Conservation (phyloP, 1,140 invertebrate species). For the Drosophila rhopaloa region DNA sequence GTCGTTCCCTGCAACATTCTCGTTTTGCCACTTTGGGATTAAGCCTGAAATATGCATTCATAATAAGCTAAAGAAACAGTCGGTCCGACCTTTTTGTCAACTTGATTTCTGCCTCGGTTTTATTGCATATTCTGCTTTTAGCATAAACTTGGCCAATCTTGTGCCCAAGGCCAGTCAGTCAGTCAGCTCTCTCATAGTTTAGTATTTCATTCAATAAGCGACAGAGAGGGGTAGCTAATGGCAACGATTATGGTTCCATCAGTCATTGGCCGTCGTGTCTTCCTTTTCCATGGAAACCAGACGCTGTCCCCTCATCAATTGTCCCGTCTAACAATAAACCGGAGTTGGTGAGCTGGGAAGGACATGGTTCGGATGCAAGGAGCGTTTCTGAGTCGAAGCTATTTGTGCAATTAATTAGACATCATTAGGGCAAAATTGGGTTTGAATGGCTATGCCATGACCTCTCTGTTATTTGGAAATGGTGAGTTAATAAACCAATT, state of each 20-base stretch:
- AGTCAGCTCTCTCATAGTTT: slow-evolving; percentile 40
- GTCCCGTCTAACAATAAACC: slow-evolving; percentile 1
- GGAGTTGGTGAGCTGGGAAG: neutral
- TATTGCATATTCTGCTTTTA: slow-evolving; percentile 70
- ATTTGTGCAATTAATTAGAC: slow-evolving; percentile 57
- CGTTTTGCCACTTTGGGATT: slow-evolving; percentile 82
- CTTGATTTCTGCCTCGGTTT: slow-evolving; percentile 48
- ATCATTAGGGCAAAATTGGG: slow-evolving; percentile 43
- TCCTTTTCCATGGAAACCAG: slow-evolving; percentile 30
- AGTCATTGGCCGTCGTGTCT: slow-evolving; percentile 48
- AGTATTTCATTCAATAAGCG: slow-evolving; percentile 39
- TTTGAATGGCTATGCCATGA: slow-evolving; percentile 44
- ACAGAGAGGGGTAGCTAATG: slow-evolving; percentile 37
- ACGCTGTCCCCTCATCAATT: slow-evolving; percentile 18
- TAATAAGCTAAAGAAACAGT: slow-evolving; percentile 55
- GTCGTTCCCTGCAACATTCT: slow-evolving; percentile 70
- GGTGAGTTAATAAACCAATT: slow-evolving; percentile 47
- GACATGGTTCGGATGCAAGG: neutral
- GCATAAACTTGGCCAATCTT: slow-evolving; percentile 72
- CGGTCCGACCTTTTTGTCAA: slow-evolving; percentile 64
- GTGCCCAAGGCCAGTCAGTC: slow-evolving; percentile 56
- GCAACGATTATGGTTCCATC: slow-evolving; percentile 56
- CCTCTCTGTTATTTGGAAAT: slow-evolving; percentile 29
- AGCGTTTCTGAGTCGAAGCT: slow-evolving; percentile 10
- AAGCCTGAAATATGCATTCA: slow-evolving; percentile 81